Evolutionary conservation across 2,113 vertebrate genomes (phyloP).

Genomic region (Turdus rufiventris): DNA sequence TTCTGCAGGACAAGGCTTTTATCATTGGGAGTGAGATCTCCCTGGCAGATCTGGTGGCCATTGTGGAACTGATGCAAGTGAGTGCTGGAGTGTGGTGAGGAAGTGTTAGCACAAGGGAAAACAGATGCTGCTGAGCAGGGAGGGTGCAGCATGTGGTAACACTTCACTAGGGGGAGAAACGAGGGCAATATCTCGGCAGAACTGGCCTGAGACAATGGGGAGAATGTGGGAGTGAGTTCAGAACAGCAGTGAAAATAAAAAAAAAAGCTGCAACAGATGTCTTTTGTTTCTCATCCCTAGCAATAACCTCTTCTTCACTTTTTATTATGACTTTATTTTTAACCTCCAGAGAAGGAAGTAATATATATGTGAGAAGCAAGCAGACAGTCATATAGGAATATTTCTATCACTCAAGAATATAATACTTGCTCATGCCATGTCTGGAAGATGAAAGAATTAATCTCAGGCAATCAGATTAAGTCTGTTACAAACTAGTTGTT

Average conservation of each 20-base stretch:
- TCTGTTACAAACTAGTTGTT: neutral
- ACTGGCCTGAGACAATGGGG: neutral
- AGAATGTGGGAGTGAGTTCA: neutral
- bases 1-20: slow-evolving; percentile 84
- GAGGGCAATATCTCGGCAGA: neutral
- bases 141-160: neutral
- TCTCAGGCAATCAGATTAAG: neutral
- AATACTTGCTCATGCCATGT: neutral
- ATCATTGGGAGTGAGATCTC: slow-evolving; percentile 80
- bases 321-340: neutral
- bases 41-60: slow-evolving; percentile 86
- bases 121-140: neutral
- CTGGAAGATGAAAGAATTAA: neutral
- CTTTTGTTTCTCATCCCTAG: neutral
- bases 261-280: neutral
- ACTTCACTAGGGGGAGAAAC: neutral
- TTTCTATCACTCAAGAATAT: neutral
- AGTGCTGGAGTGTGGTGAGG: neutral
- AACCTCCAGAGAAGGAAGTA: neutral
- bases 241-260: neutral
- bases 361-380: neutral
- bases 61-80: slow-evolving; percentile 92
- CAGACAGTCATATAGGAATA: neutral
- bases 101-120: neutral
- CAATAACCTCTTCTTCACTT: neutral